phyloP scores from a whole-genome alignment of 2,888 invertebrate species.

The Drosophila mayaguana region DNA sequence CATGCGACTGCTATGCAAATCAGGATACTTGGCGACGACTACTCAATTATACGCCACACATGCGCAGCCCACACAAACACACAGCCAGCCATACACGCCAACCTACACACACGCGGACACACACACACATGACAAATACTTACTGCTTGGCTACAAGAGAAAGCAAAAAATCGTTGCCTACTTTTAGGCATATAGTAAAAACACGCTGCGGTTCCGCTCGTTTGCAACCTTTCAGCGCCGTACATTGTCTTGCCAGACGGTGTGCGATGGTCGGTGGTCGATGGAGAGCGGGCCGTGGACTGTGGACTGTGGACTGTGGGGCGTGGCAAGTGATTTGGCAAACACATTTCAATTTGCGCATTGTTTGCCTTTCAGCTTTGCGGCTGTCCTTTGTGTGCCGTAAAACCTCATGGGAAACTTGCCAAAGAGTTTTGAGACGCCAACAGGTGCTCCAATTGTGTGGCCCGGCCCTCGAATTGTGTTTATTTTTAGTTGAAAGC shows the following conservation, averaged over 20 bases:
- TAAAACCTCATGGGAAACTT: constrained; percentile 71
- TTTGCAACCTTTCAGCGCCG: constrained; percentile 18
- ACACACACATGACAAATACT: neutral
- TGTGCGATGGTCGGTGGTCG: neutral
- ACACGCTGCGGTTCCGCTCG: constrained; percentile 24
- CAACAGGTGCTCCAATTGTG: constrained; percentile 78
- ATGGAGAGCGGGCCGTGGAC: constrained; percentile 33
- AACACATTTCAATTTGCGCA: constrained; percentile 72
- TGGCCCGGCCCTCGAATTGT: constrained; percentile 29
- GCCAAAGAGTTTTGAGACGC: constrained; percentile 64
- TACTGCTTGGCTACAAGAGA: constrained; percentile 6
- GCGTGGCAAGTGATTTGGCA: constrained; percentile 62
- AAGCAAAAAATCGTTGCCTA: constrained; percentile 57
- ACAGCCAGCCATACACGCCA: neutral
- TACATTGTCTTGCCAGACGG: constrained; percentile 30
- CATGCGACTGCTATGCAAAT: constrained; percentile 77
- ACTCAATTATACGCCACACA: constrained; percentile 76
- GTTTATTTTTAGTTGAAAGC: constrained; percentile 66
- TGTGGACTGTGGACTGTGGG: constrained; percentile 44
- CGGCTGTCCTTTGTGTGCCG: constrained; percentile 42
- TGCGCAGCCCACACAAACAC: constrained; percentile 15
- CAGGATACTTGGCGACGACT: constrained; percentile 73
- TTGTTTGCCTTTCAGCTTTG: constrained; percentile 60
- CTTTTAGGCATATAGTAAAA: constrained; percentile 65
- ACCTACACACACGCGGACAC: constrained; percentile 29